A percentile compares a stretch with the other conserved stretches of the same genome.
phyloP scores from a whole-genome alignment of 2,113 vertebrate genomes.

The Naja naja region DNA sequence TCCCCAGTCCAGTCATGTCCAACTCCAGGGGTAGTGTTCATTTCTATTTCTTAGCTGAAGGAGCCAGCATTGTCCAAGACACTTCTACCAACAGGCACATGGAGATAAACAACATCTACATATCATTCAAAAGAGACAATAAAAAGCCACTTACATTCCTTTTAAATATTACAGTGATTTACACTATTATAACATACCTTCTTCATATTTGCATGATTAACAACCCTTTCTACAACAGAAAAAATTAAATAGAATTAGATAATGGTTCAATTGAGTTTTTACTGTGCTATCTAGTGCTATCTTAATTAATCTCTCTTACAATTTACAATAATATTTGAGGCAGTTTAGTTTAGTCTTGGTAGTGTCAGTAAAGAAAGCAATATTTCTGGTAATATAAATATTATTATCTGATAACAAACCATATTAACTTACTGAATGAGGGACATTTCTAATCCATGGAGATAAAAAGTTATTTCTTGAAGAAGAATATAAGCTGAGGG shows the following conservation, averaged over 20 bases:
- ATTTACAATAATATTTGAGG: neutral
- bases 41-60: neutral
- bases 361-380: neutral
- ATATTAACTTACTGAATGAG: neutral
- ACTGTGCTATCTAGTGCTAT: neutral
- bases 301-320: neutral
- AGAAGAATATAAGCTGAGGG: neutral
- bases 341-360: neutral
- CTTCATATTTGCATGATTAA: neutral
- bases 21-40: neutral
- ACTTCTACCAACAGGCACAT: neutral
- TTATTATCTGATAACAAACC: neutral
- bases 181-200: neutral
- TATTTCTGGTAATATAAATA: neutral
- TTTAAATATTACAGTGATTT: neutral
- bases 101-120: neutral
- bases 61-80: neutral
- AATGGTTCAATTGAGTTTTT: neutral
- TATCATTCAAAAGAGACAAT: neutral
- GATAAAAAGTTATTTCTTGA: neutral
- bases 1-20: neutral
- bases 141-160: neutral
- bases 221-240: neutral
- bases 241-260: neutral
- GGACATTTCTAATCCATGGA: neutral